These are phyloP conservation scores for Ametastegia equiseti DNA, from an alignment of 2,888 invertebrate genomes.

Conservation along the genomic window DNA sequence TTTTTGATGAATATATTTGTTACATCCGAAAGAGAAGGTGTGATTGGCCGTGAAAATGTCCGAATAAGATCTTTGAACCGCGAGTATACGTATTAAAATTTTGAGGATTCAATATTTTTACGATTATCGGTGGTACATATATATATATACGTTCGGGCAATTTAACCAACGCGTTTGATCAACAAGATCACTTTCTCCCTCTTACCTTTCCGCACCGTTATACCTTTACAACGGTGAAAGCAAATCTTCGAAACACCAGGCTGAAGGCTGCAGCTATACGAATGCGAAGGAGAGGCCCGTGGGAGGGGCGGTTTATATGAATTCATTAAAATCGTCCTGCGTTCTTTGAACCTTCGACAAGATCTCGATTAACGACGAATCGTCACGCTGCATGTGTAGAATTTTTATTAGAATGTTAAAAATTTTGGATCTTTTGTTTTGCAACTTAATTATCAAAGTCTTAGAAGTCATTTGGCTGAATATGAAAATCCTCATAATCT, in stretches of 20 bases:
- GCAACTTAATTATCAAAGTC: no score
- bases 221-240: conserved; percentile 23
- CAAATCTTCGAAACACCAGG: conserved; percentile 40
- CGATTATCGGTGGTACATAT: no score
- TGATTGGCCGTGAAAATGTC: background rate
- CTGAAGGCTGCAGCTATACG: conserved; percentile 23
- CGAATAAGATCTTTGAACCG: conserved; percentile 1
- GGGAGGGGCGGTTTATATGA: background rate
- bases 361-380: background rate
- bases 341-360: background rate
- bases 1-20: background rate
- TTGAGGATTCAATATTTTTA: background rate
- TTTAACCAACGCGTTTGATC: conserved; percentile 6
- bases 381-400: background rate
- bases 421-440: no score
- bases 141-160: no score
- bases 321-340: background rate
- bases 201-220: conserved; percentile 12
- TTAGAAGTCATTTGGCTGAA: no score
- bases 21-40: background rate
- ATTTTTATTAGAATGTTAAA: no score
- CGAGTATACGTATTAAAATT: background rate
- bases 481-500: no score
- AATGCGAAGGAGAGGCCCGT: conserved; percentile 17
- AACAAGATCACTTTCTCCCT: conserved; percentile 44